phyloP scores from a whole-genome alignment of 2,888 invertebrate species.

The Rotaria macrura region DNA sequence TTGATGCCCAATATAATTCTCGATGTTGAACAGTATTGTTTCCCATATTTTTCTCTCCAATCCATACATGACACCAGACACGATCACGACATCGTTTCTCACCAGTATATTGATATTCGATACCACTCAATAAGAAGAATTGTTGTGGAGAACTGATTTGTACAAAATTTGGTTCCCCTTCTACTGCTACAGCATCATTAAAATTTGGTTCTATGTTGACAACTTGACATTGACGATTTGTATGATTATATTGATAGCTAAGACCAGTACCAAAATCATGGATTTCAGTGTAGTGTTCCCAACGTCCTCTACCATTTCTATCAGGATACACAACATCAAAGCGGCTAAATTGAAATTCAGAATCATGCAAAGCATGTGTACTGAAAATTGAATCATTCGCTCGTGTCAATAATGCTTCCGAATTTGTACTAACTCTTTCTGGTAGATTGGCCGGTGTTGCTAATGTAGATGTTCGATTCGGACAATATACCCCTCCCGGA shows the following conservation, averaged over 20 bases:
- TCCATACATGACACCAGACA: not conserved
- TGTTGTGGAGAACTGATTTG: not conserved
- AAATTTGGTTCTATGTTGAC: not conserved
- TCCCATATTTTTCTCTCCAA: not conserved
- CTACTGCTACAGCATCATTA: not conserved
- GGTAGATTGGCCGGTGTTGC: not conserved
- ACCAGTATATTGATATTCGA: not conserved
- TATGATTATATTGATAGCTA: not conserved
- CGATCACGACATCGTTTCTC: not conserved
- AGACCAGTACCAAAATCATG: not conserved
- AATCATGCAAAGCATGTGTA: not conserved
- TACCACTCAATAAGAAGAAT: not conserved
- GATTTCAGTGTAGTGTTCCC: not conserved
- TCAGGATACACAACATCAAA: not conserved
- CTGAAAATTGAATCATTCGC: not conserved
- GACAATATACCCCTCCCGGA: not conserved
- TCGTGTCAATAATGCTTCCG: not conserved
- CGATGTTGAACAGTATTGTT: not conserved
- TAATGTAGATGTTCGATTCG: not conserved
- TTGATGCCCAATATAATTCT: conserved; percentile 4
- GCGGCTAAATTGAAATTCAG: not conserved
- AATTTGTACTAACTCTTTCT: not conserved
- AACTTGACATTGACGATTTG: not conserved
- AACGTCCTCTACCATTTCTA: not conserved
- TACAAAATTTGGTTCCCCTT: not conserved